Evolutionary conservation across 2,888 invertebrate genomes (phyloP).

Genomic region (Standfussiana lucernea): DNA sequence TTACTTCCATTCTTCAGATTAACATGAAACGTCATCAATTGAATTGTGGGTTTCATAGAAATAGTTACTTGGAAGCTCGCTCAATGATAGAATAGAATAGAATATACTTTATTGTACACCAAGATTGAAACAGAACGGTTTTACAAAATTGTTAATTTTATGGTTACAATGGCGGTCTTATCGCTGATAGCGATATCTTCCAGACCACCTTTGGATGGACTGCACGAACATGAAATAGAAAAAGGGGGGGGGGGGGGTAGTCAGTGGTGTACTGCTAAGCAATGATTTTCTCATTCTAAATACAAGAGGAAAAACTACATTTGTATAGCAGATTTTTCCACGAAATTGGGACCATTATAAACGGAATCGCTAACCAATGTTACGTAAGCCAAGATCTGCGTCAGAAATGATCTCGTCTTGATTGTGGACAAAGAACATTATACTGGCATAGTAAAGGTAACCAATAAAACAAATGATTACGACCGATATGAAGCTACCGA

Average conservation of each 20-base stretch:
- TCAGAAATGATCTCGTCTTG: conserved; percentile 51
- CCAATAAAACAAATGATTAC: conserved; percentile 66
- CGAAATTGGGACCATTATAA: conserved; percentile 22
- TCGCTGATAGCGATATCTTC: too few relatives aligned
- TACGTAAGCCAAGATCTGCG: conserved; percentile 36
- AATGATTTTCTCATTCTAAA: conserved; percentile 33
- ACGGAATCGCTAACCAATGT: conserved; percentile 32
- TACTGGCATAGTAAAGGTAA: conserved; percentile 54
- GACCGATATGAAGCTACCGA: conserved; percentile 54
- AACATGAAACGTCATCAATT: conserved; percentile 26
- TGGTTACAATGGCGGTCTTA: too few relatives aligned
- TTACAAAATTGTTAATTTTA: too few relatives aligned
- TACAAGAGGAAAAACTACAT: conserved; percentile 25
- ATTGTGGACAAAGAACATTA: conserved; percentile 52
- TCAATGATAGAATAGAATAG: too few relatives aligned
- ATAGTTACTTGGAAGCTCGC: conserved; percentile 20
- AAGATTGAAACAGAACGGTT: too few relatives aligned
- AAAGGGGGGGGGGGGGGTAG: too few relatives aligned
- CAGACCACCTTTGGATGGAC: too few relatives aligned
- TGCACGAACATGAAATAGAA: too few relatives aligned
- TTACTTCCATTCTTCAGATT: conserved; percentile 58
- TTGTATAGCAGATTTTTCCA: conserved; percentile 28
- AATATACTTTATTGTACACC: too few relatives aligned
- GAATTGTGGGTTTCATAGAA: conserved; percentile 4
- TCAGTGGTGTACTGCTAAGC: too few relatives aligned